Evolutionary conservation across 1,140 invertebrate species (phyloP).

Genomic region (Trialeurodes vaporariorum): DNA sequence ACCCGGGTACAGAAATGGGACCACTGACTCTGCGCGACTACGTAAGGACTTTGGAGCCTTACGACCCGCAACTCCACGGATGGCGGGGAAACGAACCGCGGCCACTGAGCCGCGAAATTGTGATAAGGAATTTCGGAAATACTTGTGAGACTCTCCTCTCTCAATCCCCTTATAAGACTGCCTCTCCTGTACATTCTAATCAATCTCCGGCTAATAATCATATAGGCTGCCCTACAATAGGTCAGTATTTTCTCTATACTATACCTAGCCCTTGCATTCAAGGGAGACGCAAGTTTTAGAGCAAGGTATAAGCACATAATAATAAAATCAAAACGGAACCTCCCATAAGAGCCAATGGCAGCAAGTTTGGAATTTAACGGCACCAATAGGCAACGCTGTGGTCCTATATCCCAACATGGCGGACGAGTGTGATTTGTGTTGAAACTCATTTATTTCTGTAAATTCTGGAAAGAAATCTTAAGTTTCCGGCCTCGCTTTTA

Average conservation of each 20-base stretch:
- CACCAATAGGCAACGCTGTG: no score
- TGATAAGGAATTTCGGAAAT: neutral
- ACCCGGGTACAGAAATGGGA: slow-evolving; percentile 15
- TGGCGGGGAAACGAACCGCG: slow-evolving; percentile 24
- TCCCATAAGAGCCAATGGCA: no score
- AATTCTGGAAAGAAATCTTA: no score
- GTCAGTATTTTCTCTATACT: neutral
- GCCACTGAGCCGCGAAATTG: slow-evolving; percentile 10
- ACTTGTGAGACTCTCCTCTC: neutral
- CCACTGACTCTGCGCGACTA: slow-evolving; percentile 24
- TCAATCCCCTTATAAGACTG: neutral
- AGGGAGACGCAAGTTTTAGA: no score
- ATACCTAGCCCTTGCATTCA: no score
- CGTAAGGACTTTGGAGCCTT: slow-evolving; percentile 24
- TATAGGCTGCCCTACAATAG: neutral
- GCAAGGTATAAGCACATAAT: no score
- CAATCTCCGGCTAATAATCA: neutral
- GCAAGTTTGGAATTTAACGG: no score
- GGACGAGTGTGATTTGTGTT: no score
- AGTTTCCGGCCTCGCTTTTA: no score
- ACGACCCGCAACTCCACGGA: slow-evolving; percentile 25
- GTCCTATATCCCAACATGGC: no score
- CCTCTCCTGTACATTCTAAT: neutral
- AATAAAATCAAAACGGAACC: no score
- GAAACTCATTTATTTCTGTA: no score